Evolutionary conservation across 2,113 vertebrate genomes (phyloP).

Genomic region (Pyxicephalus adspersus): DNA sequence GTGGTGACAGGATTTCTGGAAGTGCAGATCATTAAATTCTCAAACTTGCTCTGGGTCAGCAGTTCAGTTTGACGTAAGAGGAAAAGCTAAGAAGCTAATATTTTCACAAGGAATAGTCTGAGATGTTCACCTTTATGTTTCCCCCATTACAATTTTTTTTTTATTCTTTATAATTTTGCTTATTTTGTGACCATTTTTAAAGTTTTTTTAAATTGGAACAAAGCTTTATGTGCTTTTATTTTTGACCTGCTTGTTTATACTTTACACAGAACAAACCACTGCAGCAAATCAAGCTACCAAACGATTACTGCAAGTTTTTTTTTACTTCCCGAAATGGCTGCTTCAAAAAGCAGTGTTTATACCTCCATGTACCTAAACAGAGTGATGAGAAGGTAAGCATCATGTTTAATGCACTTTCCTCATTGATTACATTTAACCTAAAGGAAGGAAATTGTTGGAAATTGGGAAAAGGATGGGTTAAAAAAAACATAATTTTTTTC

Average conservation of each 20-base stretch:
- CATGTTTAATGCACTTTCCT: not conserved
- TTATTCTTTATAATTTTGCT: too few species aligned
- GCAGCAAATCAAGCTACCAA: conserved; percentile 64
- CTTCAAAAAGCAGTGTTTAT: conserved; percentile 75
- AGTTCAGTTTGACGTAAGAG: too few species aligned
- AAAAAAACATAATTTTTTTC: too few species aligned
- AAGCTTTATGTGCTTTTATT: not conserved
- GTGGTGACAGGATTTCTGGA: too few species aligned
- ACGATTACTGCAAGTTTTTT: conserved; percentile 84
- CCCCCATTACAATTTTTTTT: too few species aligned
- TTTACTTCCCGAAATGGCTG: conserved; percentile 83
- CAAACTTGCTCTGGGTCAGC: not conserved
- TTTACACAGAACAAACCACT: conserved; percentile 64
- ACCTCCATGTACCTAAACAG: conserved; percentile 76
- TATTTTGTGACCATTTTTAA: too few species aligned
- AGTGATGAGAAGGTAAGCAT: conserved; percentile 86
- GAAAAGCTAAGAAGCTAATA: too few species aligned
- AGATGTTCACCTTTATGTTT: too few species aligned
- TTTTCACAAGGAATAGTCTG: too few species aligned
- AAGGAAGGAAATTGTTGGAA: not conserved
- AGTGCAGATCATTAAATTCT: not conserved
- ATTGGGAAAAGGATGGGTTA: too few species aligned
- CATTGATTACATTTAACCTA: too few species aligned
- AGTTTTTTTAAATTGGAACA: not conserved
- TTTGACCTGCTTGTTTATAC: not conserved